Conservation (phyloP, 2,888 invertebrate species). For the Ormyrus pomaceus region DNA sequence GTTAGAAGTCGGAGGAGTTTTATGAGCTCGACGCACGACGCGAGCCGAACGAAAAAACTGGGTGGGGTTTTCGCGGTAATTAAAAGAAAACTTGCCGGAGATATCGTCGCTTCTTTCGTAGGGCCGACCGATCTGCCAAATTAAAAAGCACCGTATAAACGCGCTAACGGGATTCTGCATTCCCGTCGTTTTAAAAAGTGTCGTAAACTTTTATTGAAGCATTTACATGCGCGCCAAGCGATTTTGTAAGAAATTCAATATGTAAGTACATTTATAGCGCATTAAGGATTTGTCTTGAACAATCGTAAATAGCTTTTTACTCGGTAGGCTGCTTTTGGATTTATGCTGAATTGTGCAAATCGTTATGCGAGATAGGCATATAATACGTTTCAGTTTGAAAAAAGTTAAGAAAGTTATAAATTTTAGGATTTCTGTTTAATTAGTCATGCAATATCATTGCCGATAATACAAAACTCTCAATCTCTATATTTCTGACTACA, state of each 20-base stretch:
- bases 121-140: not conserved
- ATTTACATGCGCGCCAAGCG: not conserved
- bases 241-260: not conserved
- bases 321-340: no score
- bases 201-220: not conserved
- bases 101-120: not conserved
- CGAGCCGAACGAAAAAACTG: not conserved
- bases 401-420: no score
- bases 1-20: constrained; percentile 34
- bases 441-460: no score
- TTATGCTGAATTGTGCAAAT: no score
- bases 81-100: constrained; percentile 6
- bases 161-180: no score
- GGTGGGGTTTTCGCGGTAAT: constrained; percentile 18
- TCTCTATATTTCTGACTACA: no score
- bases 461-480: no score
- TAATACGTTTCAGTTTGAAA: no score
- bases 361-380: no score
- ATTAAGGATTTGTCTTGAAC: not conserved
- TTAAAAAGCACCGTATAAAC: not conserved
- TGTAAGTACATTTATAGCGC: constrained; percentile 1
- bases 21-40: constrained; percentile 20
- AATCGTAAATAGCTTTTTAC: no score
- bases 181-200: no score
- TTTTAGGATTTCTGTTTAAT: no score